These are phyloP conservation scores for Ictalurus punctatus DNA, from an alignment of 2,113 vertebrate genomes.

Conservation along the genomic window DNA sequence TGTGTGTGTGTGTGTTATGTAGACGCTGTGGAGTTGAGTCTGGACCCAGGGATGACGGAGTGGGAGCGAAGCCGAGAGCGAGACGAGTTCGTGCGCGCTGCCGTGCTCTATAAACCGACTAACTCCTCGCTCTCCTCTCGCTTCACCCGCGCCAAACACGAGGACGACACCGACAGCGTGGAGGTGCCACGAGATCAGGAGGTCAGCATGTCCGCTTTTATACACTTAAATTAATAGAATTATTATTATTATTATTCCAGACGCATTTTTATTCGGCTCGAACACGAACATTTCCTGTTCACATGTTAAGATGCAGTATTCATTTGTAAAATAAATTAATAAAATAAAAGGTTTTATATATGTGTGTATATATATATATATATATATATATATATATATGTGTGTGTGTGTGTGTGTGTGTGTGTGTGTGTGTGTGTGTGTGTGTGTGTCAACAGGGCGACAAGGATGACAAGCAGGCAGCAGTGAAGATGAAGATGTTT, in stretches of 20 bases:
- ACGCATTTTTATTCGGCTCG: neutral
- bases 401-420: neutral
- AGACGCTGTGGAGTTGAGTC: constrained; percentile 76
- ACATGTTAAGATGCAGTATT: neutral
- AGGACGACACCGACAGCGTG: constrained; percentile 79
- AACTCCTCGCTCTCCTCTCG: constrained; percentile 79
- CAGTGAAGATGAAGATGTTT: constrained; percentile 96
- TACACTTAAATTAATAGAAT: too few species aligned
- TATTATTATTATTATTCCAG: neutral
- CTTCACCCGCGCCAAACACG: constrained; percentile 80
- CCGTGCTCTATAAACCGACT: constrained; percentile 79
- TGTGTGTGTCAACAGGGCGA: constrained; percentile 73
- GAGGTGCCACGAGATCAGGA: constrained; percentile 83
- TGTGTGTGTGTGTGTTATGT: neutral
- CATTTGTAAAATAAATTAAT: neutral
- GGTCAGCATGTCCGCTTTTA: constrained; percentile 63
- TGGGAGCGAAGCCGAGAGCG: constrained; percentile 88
- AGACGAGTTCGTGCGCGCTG: constrained; percentile 87
- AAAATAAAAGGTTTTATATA: neutral
- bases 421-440: neutral
- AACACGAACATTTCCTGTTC: neutral
- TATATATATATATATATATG: too few species aligned
- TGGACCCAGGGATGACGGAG: constrained; percentile 81
- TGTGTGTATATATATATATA: too few species aligned
- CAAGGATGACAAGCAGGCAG: constrained; percentile 79